Conservation (phyloP, 2,888 invertebrate genomes). For the Eupithecia pulchellata region DNA sequence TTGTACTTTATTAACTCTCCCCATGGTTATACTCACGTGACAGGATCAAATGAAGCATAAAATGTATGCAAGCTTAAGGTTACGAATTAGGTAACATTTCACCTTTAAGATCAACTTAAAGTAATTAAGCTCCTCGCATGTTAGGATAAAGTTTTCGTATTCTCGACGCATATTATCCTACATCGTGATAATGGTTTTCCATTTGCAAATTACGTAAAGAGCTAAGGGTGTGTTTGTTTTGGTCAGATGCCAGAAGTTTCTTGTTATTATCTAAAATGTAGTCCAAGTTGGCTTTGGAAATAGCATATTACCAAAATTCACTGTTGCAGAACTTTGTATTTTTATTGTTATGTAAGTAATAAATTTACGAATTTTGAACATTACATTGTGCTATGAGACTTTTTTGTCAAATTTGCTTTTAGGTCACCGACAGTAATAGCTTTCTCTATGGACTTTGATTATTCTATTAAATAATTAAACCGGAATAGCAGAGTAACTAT, state of each 20-base stretch:
- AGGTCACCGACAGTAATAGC: too few relatives aligned
- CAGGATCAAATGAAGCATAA: neutral
- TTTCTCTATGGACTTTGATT: too few relatives aligned
- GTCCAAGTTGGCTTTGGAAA: neutral
- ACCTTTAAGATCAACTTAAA: neutral
- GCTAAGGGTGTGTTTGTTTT: neutral
- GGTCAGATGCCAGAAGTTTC: neutral
- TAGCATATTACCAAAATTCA: neutral
- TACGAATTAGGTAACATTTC: neutral
- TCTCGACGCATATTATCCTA: neutral
- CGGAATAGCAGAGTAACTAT: too few relatives aligned
- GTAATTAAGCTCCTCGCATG: neutral
- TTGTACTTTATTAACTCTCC: conserved; percentile 19
- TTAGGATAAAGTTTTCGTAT: conserved; percentile 3
- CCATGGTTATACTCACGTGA: neutral
- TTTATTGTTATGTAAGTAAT: too few relatives aligned
- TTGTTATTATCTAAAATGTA: neutral
- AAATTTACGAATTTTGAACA: too few relatives aligned
- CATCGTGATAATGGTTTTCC: neutral
- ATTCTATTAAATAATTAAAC: too few relatives aligned
- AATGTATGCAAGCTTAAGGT: neutral
- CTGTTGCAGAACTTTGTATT: too few relatives aligned
- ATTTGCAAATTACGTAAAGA: neutral
- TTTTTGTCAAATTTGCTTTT: too few relatives aligned
- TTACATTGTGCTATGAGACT: too few relatives aligned